A percentile compares a stretch with the other conserved stretches of the same genome.
These are phyloP conservation scores for Motacilla alba DNA, from an alignment of 2,113 vertebrate species.

Conservation along the genomic window DNA sequence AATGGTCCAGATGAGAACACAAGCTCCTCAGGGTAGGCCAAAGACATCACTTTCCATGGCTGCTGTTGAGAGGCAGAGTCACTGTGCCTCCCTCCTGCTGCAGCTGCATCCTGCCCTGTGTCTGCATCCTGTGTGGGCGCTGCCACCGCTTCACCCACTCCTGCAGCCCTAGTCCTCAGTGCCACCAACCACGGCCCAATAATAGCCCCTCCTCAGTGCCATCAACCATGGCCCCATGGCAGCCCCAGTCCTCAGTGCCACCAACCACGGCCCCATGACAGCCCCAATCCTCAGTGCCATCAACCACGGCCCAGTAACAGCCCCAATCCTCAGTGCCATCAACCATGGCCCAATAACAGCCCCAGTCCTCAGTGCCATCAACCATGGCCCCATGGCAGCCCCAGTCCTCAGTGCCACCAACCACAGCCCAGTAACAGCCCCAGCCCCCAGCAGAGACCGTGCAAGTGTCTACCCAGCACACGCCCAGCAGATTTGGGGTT, in stretches of 20 bases:
- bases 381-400: accelerated
- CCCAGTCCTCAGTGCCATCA: not conserved
- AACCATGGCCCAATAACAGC: accelerated
- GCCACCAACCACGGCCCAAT: not conserved
- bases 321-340: not conserved
- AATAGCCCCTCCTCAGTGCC: not conserved
- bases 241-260: not conserved
- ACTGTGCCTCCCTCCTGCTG: not conserved
- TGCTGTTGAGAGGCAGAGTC: not conserved
- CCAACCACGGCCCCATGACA: accelerated
- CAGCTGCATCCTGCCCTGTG: not conserved
- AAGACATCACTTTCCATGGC: not conserved
- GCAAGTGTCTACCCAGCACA: not conserved
- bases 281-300: not conserved
- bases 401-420: not conserved
- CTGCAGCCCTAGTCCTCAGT: not conserved
- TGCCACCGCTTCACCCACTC: not conserved
- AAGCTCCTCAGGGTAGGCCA: not conserved
- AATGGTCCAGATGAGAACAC: not conserved
- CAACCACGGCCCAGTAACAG: accelerated
- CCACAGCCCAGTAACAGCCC: accelerated
- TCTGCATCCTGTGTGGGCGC: accelerated
- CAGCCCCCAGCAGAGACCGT: not conserved
- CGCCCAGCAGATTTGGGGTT: not conserved
- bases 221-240: accelerated